Percentiles rank a stretch among this genome's conserved stretches.
Evolutionary conservation across 2,888 invertebrate genomes (phyloP).

Genomic region (Erebia palarica): DNA sequence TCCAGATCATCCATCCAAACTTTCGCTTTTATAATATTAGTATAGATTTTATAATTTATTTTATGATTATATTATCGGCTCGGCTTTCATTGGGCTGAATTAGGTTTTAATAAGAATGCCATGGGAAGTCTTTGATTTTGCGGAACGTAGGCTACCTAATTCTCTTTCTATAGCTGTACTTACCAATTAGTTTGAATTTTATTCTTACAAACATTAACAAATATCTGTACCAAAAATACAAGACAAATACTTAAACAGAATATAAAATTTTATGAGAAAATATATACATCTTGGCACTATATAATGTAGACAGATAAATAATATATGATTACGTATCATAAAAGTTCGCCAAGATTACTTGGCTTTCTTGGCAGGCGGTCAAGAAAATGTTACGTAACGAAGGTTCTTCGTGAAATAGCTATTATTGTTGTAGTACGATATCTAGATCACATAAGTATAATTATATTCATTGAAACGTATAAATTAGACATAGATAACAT

Average conservation of each 20-base stretch:
- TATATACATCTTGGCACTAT: slow-evolving; percentile 1
- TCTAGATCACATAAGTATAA: neutral
- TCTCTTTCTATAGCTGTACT: no score
- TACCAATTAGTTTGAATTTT: no score
- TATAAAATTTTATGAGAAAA: neutral
- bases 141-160: no score
- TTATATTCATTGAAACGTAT: neutral
- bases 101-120: no score
- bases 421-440: neutral
- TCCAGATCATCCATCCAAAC: no score
- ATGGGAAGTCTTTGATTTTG: no score
- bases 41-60: no score
- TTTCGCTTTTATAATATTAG: no score
- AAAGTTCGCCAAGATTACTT: slow-evolving; percentile 10
- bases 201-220: no score
- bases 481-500: slow-evolving; percentile 3
- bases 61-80: no score
- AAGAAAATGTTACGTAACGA: slow-evolving; percentile 7
- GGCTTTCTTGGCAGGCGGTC: slow-evolving; percentile 16
- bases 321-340: neutral
- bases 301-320: slow-evolving; percentile 10
- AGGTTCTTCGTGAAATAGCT: slow-evolving; percentile 7
- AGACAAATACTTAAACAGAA: neutral
- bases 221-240: neutral
- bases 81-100: no score